A percentile compares a stretch with the other conserved stretches of the same genome.
Conservation (phyloP, 2,888 invertebrate species). For the Blera fallax region DNA sequence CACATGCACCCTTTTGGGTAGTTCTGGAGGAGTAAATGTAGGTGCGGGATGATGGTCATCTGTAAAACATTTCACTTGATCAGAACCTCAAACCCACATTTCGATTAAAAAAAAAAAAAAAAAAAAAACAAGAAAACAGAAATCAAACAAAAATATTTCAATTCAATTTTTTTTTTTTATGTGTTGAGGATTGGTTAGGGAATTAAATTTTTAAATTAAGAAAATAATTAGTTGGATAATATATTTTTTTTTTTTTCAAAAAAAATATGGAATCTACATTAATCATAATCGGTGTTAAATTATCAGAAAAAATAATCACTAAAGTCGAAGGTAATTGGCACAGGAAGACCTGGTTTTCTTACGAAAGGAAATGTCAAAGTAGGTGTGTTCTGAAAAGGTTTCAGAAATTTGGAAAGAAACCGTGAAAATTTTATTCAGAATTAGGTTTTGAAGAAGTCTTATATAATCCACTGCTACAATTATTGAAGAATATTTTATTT, state of each 20-base stretch:
- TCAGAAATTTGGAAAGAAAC: too few species aligned
- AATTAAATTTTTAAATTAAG: background rate
- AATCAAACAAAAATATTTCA: conserved; percentile 36
- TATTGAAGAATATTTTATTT: background rate
- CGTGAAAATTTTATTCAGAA: background rate
- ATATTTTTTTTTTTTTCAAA: background rate
- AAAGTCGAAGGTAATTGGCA: conserved; percentile 52
- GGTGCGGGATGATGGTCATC: conserved; percentile 98
- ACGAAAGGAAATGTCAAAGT: too few species aligned
- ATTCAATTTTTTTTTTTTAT: conserved; percentile 8
- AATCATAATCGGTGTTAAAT: background rate
- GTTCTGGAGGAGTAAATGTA: conserved; percentile 99
- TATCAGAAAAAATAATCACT: background rate
- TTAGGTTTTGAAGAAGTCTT: background rate
- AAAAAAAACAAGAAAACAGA: too few species aligned
- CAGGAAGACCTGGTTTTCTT: too few species aligned
- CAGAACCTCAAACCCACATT: conserved; percentile 84
- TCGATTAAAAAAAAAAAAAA: conserved; percentile 59
- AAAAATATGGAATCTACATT: background rate
- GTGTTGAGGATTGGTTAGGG: conserved; percentile 21
- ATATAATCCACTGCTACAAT: background rate
- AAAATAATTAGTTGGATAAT: background rate
- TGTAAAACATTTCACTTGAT: conserved; percentile 87
- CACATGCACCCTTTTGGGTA: conserved; percentile 99
- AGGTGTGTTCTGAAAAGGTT: too few species aligned